A percentile compares a stretch with the other conserved stretches of the same genome.
phyloP scores from a whole-genome alignment of 1,140 invertebrate genomes.

The Scaptomyza hsui region DNA sequence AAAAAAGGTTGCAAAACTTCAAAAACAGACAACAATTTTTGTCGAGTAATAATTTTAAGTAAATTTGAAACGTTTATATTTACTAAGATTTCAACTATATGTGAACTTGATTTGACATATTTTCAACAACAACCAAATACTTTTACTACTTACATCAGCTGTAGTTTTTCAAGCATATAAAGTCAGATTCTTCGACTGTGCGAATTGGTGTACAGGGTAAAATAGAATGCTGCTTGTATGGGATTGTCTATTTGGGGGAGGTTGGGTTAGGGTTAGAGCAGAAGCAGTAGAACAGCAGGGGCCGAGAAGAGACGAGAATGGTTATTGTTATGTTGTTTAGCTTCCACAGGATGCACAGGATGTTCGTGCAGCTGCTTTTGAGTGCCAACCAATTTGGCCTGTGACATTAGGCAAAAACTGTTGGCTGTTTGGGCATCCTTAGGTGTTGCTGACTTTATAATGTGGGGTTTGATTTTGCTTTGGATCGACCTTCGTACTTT shows the following conservation, averaged over 20 bases:
- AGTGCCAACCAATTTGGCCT: constrained; percentile 52
- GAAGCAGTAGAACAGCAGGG: constrained; percentile 11
- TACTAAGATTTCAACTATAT: no score
- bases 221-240: constrained; percentile 1
- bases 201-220: neutral
- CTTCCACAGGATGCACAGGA: constrained; percentile 57
- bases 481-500: constrained; percentile 17
- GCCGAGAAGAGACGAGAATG: constrained; percentile 53
- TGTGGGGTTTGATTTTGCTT: constrained; percentile 27
- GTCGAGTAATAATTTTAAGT: no score
- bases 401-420: constrained; percentile 59
- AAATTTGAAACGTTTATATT: no score
- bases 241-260: constrained; percentile 20
- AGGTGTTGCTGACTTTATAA: constrained; percentile 27
- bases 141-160: no score
- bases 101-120: no score
- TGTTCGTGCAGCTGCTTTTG: constrained; percentile 65
- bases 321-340: constrained; percentile 72
- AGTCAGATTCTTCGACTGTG: neutral
- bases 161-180: neutral
- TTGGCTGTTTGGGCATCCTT: constrained; percentile 18
- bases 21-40: no score
- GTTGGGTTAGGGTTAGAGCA: constrained; percentile 20
- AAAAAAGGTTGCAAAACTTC: no score
- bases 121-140: no score